Conservation (phyloP, 2,113 vertebrate species). For the Pagrus major region DNA sequence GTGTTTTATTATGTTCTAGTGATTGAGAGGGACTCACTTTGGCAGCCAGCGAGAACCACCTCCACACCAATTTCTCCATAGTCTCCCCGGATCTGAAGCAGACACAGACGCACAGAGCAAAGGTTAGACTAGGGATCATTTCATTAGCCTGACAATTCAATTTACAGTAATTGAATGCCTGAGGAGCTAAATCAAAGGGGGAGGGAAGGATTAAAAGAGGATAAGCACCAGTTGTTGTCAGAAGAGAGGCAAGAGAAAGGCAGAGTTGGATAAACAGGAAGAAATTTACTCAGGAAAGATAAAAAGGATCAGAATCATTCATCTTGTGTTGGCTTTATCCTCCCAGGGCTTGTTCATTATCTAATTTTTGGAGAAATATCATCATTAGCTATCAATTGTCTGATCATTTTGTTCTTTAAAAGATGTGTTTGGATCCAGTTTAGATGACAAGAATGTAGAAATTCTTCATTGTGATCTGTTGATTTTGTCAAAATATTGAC, state of each 20-base stretch:
- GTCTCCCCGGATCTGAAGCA: constrained; percentile 90
- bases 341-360: background rate
- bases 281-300: background rate
- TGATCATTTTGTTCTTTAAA: background rate
- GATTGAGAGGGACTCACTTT: constrained; percentile 76
- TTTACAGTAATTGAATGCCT: constrained; percentile 13
- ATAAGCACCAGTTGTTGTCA: background rate
- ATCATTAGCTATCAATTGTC: background rate
- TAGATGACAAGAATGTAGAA: background rate
- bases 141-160: constrained; percentile 11
- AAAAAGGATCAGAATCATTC: background rate
- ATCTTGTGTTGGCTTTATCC: background rate
- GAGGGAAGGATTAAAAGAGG: background rate
- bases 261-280: background rate
- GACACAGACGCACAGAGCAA: constrained; percentile 21
- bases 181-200: constrained; percentile 1
- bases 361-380: background rate
- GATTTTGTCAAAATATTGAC: background rate
- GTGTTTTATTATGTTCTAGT: background rate
- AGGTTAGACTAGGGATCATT: constrained; percentile 17
- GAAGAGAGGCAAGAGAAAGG: background rate
- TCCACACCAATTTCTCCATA: constrained; percentile 90
- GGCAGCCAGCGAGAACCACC: constrained; percentile 82
- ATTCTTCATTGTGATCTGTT: background rate
- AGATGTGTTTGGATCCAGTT: background rate